phyloP scores from a whole-genome alignment of 35 echinoderm and acorn worm genomes.

The Strongylocentrotus purpuratus region DNA sequence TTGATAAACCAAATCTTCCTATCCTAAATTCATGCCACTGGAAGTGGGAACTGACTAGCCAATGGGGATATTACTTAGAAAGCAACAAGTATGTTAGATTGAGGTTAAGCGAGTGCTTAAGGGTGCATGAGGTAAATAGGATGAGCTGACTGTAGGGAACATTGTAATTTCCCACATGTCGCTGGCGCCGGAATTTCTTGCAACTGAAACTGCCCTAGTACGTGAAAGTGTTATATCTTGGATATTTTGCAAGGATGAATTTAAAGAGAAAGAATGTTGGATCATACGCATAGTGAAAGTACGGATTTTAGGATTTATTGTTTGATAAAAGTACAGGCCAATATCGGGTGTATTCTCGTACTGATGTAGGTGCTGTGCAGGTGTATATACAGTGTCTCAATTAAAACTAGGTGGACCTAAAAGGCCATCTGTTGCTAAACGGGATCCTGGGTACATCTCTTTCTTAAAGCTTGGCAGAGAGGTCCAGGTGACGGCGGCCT shows the following conservation, averaged over 20 bases:
- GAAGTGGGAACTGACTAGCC: not conserved
- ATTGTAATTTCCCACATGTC: not conserved
- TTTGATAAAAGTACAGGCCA: too few relatives aligned
- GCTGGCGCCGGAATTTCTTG: not conserved
- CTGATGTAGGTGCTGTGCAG: too few relatives aligned
- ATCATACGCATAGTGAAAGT: not conserved
- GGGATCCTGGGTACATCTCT: too few relatives aligned
- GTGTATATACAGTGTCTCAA: too few relatives aligned
- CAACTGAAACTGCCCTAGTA: not conserved
- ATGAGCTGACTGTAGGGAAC: not conserved
- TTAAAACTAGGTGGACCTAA: too few relatives aligned
- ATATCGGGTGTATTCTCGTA: too few relatives aligned
- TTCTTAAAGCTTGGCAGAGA: too few relatives aligned
- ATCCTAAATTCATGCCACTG: not conserved
- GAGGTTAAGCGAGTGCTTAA: conserved; percentile 8
- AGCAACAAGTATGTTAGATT: conserved; percentile 4
- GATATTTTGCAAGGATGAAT: not conserved
- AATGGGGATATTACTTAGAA: not conserved
- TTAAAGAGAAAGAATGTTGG: not conserved
- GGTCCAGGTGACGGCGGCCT: too few relatives aligned
- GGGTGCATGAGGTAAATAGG: not conserved
- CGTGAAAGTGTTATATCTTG: not conserved
- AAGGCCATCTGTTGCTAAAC: too few relatives aligned
- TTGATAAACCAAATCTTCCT: too few relatives aligned
- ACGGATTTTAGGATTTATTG: not conserved